Evolutionary conservation across 2,113 vertebrate species (phyloP).

Genomic region (Copsychus sechellarum): DNA sequence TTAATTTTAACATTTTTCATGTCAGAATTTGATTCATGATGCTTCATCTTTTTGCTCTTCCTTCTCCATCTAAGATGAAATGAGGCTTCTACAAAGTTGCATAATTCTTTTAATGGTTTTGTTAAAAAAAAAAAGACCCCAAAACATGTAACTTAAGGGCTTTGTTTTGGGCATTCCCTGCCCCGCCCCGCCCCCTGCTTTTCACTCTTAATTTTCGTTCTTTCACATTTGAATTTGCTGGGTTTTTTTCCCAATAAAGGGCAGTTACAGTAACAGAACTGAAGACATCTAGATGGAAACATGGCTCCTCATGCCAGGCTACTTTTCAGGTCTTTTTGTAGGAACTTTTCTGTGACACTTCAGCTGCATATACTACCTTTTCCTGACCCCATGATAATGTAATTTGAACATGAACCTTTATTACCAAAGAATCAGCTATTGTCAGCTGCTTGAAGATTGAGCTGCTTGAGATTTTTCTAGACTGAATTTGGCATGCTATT

Average conservation of each 20-base stretch:
- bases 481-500: neutral
- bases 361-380: neutral
- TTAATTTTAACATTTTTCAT: neutral
- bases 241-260: neutral
- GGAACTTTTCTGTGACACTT: neutral
- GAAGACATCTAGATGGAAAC: neutral
- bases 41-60: neutral
- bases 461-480: neutral
- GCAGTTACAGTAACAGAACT: neutral
- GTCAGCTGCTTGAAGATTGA: neutral
- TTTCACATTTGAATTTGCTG: neutral
- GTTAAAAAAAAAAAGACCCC: neutral
- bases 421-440: neutral
- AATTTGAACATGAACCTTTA: neutral
- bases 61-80: neutral
- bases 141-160: neutral
- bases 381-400: neutral
- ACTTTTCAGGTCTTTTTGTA: neutral
- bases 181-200: rapidly evolving
- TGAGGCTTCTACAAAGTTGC: neutral
- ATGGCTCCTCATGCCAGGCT: neutral
- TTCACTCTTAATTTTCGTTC: neutral
- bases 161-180: neutral
- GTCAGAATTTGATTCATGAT: neutral
- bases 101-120: neutral